phyloP scores from a whole-genome alignment of 2,113 vertebrate genomes.

The Nansenia antarctica region DNA sequence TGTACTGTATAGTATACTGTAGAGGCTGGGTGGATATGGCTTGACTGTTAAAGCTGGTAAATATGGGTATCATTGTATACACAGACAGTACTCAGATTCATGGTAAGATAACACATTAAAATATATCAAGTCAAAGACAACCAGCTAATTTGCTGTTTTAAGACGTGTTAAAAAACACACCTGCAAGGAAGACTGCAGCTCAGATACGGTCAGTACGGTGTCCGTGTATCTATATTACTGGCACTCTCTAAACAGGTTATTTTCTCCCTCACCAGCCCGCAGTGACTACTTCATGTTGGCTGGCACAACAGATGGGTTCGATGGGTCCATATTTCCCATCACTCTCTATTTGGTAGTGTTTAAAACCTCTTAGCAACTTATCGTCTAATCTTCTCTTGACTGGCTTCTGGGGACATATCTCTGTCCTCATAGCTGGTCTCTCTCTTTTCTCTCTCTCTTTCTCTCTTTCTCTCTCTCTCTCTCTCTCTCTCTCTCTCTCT shows the following conservation, averaged over 20 bases:
- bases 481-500: not conserved
- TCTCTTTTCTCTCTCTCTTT: not conserved
- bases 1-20: not conserved
- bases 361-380: constrained; percentile 40
- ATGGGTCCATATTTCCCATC: not conserved
- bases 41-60: not conserved
- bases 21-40: not conserved
- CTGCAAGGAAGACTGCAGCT: no score
- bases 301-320: not conserved
- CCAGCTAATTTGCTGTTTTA: no score
- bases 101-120: no score
- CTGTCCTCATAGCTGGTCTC: constrained; percentile 10
- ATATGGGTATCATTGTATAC: no score
- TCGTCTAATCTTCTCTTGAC: constrained; percentile 34
- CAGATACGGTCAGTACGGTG: no score
- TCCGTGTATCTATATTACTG: no score
- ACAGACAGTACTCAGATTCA: no score
- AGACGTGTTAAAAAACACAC: no score
- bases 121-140: no score
- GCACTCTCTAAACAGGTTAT: not conserved
- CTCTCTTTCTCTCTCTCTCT: constrained; percentile 5
- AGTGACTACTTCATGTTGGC: not conserved
- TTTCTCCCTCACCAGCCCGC: not conserved
- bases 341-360: constrained; percentile 29
- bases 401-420: constrained; percentile 15